Base-by-base conservation (phyloP, 2,888 invertebrate genomes). In the Drosophila kanekoi region DNA sequence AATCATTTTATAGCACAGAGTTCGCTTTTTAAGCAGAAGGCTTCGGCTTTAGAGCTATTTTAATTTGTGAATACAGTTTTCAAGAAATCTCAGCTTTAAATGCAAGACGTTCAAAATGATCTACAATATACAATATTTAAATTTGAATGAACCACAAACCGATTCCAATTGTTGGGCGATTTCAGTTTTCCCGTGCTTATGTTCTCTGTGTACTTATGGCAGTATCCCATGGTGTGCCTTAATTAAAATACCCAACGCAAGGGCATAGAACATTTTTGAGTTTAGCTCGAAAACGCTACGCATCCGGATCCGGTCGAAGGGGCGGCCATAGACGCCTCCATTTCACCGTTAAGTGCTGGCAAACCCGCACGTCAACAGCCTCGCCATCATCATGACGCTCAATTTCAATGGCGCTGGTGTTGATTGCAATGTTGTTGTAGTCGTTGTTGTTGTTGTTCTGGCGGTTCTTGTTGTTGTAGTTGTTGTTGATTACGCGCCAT, bases 401-500 rank as follows among this genome's bases (percentile, higher is more conserved):
- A 73, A 79, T 79, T 86, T 82, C 81, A 82, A 79, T 85, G 75
- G 53, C 75, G 59, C 52, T 72, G 86, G 86, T 86, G 83, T 87
- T 85, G 88, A 88, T 83, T 88, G 86, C 83, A 72, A 41, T 52
- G 71, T 59, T 73, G 74, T 48, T 77, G 72, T 41, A 20, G 38
- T 37, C 33, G 52, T 18, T 52, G 35, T 16, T 54, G 32, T 4
- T 58, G 44, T n/a, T 70, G 47, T 10, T 54, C 61, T 23, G 59
- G 49, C 41, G 70, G 77, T 10, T 23, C 1, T 6, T 5, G 18
- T 18, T 18, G 18, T 18, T 18, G 18, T 18, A 1, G 18, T 18
- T 79, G 67, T 49, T 58, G 70, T 72, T 81, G 89, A 86, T 89
- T 86, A 87, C 81, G 79, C 79, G 85, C 74, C 81, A 79, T 89